phyloP scores from a whole-genome alignment of 2,888 invertebrate genomes.

The Diploptera punctata region DNA sequence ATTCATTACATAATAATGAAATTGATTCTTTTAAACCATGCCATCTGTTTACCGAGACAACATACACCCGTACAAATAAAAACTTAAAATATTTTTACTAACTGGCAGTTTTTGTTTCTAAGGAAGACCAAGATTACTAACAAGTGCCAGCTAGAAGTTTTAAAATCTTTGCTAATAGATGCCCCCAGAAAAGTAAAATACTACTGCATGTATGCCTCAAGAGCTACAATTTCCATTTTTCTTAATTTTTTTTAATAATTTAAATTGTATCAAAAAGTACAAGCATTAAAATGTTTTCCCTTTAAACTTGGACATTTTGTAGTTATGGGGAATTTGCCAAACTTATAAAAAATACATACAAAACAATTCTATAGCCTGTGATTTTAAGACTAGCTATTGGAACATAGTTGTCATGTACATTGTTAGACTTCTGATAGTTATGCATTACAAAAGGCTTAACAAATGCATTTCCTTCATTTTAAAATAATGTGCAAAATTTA shows the following conservation, averaged over 20 bases:
- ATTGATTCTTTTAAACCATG: neutral
- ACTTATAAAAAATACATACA: slow-evolving; percentile 28
- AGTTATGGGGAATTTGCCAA: neutral
- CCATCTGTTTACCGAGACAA: neutral
- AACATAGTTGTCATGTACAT: slow-evolving; percentile 13
- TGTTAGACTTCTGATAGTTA: no score
- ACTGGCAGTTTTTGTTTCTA: slow-evolving; percentile 26
- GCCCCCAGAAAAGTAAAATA: neutral
- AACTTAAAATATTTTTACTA: slow-evolving; percentile 16
- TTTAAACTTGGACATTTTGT: neutral
- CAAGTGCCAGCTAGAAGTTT: neutral
- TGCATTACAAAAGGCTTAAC: no score
- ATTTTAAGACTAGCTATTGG: slow-evolving; percentile 22
- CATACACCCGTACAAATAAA: slow-evolving; percentile 7
- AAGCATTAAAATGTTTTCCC: slow-evolving; percentile 3
- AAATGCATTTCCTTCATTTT: no score
- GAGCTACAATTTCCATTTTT: neutral
- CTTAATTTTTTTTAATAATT: neutral
- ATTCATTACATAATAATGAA: neutral
- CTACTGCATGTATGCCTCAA: slow-evolving; percentile 13
- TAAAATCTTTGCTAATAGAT: neutral
- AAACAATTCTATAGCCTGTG: slow-evolving; percentile 23
- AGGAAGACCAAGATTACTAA: slow-evolving; percentile 23
- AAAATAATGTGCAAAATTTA: no score
- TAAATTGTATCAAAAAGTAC: slow-evolving; percentile 19